These are phyloP conservation scores for Anastrepha obliqua DNA, from an alignment of 1,140 invertebrate species.

Conservation along the genomic window DNA sequence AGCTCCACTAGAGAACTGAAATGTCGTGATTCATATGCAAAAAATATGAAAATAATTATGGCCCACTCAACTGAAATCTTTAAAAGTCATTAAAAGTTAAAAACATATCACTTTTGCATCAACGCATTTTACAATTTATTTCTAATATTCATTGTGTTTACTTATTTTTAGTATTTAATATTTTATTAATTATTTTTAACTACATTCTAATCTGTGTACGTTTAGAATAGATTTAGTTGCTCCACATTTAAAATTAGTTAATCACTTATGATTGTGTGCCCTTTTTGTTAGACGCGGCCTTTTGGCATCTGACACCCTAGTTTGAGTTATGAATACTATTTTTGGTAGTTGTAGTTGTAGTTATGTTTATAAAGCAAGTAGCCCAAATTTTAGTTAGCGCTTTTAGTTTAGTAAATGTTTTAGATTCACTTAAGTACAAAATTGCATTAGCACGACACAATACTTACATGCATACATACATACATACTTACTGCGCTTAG, in stretches of 20 bases:
- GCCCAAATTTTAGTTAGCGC: constrained; percentile 26
- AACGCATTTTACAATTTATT: constrained; percentile 11
- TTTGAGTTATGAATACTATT: constrained; percentile 21
- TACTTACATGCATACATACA: not conserved
- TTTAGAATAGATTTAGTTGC: constrained; percentile 45
- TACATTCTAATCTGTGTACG: not conserved
- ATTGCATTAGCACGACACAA: constrained; percentile 17
- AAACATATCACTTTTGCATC: not conserved
- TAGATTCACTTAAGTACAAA: constrained; percentile 17
- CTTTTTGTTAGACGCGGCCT: constrained; percentile 38
- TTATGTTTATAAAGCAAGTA: not conserved
- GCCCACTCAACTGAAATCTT: not conserved
- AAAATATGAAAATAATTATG: not conserved
- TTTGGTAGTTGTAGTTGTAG: constrained; percentile 41
- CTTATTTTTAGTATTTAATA: not conserved
- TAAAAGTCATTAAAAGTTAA: not conserved
- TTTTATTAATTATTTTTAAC: not conserved
- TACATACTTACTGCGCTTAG: not conserved
- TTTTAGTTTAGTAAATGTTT: constrained; percentile 52
- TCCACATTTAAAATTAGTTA: constrained; percentile 15
- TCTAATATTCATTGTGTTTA: constrained; percentile 56
- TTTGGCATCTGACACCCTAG: constrained; percentile 2
- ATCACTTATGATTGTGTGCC: constrained; percentile 33
- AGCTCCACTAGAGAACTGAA: no score
- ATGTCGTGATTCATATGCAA: not conserved